Base-by-base conservation (phyloP, 2,888 invertebrate species). In the Leucania comma region DNA sequence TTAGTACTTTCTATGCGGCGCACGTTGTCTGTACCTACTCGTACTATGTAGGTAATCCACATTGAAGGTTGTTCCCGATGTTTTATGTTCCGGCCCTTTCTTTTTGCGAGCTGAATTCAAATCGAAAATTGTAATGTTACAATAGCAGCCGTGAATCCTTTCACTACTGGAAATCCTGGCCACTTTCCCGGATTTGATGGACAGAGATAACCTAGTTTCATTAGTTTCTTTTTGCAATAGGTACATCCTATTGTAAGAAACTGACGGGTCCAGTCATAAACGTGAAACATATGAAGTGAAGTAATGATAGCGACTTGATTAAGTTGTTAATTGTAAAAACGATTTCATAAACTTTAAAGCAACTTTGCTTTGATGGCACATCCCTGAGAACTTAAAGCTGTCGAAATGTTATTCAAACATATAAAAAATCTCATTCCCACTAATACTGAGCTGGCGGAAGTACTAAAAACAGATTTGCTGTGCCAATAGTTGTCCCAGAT, bases 21-120 rank as follows among this genome's bases (percentile, higher is more conserved):
- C 87, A 88, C 88, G 89, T 85, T 70, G 53, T 20, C 72, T 48
- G 67, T 73, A 42, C 14, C 2, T 17, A 68, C 67, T 61, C n/a
- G n/a, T n/a, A 29, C 29, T 29, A 86, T 84, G 82, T 89, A 86
- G 86, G 87, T 90, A 86, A 87, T 87, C 87, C 82, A 89, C 90
- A 88, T 87, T 81, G 81, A 89, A 88, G 89, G 90, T 87, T 85
- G 87, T 83, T 88, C 86, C 86, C 80, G 76, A 85, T 86, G 79
- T 82, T 84, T 85, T 81, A 84, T 78, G 70, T 82, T 83, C 82
- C 80, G 83, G 82, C 89, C 91, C 89, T 92, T 91, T 92, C 90
- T 84, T 89, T 89, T 87, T 85, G 89, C 82, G 88, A 78, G 63
- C 85, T 80, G 91, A 91, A 91, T 91, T 68, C 65, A 86, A 89